A percentile compares a stretch with the other conserved stretches of the same genome.
Conservation (phyloP, 2,888 invertebrate genomes). For the Rhaphigaster nebulosa region DNA sequence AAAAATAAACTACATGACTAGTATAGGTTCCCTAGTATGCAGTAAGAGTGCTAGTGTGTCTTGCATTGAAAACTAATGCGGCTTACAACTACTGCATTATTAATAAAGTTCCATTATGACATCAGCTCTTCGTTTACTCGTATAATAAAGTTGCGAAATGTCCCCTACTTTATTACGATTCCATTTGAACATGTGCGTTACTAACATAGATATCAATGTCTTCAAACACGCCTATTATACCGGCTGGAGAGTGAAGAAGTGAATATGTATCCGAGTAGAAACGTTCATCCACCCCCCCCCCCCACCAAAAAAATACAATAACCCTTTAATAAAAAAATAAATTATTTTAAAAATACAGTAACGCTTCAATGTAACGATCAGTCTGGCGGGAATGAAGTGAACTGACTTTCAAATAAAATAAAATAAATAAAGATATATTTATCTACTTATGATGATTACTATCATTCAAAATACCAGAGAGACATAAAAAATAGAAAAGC, state of each 20-base stretch:
- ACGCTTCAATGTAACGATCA: too few species aligned
- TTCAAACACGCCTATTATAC: not conserved
- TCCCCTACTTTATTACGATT: not conserved
- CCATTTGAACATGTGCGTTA: not conserved
- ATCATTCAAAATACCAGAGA: too few species aligned
- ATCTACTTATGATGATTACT: too few species aligned
- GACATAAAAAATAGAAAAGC: too few species aligned
- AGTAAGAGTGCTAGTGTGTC: not conserved
- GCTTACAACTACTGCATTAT: not conserved
- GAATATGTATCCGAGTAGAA: too few species aligned
- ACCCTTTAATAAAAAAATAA: too few species aligned
- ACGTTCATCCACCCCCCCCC: too few species aligned
- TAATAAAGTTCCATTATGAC: slow-evolving; percentile 42
- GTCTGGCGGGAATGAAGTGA: too few species aligned
- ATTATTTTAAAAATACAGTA: too few species aligned
- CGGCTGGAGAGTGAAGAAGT: accelerated
- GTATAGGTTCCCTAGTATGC: not conserved
- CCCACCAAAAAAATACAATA: too few species aligned
- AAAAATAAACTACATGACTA: not conserved
- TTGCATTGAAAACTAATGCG: not conserved
- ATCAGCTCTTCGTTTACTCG: slow-evolving; percentile 22
- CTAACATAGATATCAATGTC: slow-evolving; percentile 23
- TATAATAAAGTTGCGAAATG: slow-evolving; percentile 11
- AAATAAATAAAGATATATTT: too few species aligned
- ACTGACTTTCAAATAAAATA: too few species aligned